Conservation (phyloP, 1,140 invertebrate species). For the Dendrolimus punctatus region DNA sequence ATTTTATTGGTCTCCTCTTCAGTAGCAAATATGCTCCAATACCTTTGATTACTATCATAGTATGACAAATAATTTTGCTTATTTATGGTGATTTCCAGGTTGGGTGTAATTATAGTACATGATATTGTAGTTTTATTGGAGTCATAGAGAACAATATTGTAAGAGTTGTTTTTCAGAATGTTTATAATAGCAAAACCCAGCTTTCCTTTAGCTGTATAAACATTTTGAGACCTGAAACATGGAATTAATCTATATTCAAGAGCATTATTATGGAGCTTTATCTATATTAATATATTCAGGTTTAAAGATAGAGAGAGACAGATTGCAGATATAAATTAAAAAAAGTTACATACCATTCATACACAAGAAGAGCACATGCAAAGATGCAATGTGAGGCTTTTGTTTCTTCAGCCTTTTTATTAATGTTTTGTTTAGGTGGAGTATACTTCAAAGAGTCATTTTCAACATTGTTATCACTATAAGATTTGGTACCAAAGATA, state of each 20-base stretch:
- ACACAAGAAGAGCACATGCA: slow-evolving; percentile 38
- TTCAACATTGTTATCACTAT: slow-evolving; percentile 21
- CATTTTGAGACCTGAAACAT: slow-evolving; percentile 40
- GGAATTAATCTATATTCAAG: slow-evolving; percentile 5
- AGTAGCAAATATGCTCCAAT: slow-evolving; percentile 49
- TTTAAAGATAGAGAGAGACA: background rate
- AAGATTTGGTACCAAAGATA: slow-evolving; percentile 35
- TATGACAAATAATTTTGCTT: slow-evolving; percentile 41
- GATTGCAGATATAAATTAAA: background rate
- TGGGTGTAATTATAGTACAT: slow-evolving; percentile 29
- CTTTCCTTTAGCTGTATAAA: slow-evolving; percentile 41
- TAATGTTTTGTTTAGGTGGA: slow-evolving; percentile 29
- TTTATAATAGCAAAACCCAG: slow-evolving; percentile 54
- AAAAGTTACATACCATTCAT: slow-evolving; percentile 45
- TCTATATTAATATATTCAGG: background rate
- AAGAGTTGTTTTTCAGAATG: slow-evolving; percentile 28
- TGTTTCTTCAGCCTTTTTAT: slow-evolving; percentile 26
- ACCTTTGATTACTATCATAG: slow-evolving; percentile 46
- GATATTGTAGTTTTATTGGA: slow-evolving; percentile 51
- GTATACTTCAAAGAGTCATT: slow-evolving; percentile 50
- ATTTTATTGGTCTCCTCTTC: slow-evolving; percentile 37
- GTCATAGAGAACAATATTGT: slow-evolving; percentile 52
- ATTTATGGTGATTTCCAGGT: slow-evolving; percentile 37
- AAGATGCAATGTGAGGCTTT: slow-evolving; percentile 41
- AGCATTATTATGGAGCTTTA: slow-evolving; percentile 2